These are phyloP conservation scores for Megalopta genalis DNA, from an alignment of 1,140 invertebrate genomes.

Conservation along the genomic window DNA sequence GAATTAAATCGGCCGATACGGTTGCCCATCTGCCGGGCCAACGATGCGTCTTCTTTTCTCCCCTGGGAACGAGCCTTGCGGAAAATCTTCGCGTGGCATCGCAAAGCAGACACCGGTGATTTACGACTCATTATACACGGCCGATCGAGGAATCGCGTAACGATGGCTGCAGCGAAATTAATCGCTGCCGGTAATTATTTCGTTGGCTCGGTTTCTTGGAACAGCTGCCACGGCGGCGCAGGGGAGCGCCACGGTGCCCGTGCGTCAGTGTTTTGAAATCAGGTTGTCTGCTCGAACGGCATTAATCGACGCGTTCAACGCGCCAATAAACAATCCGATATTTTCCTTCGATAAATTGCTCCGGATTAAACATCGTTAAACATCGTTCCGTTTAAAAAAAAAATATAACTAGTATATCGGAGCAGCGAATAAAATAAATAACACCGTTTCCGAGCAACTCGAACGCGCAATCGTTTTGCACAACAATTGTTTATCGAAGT, in stretches of 20 bases:
- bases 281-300: no score
- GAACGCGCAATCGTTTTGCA: no score
- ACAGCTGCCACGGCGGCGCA: neutral
- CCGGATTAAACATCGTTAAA: no score
- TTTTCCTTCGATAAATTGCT: no score
- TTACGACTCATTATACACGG: constrained; percentile 41
- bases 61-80: constrained; percentile 32
- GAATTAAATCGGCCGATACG: constrained; percentile 37
- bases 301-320: no score
- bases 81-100: constrained; percentile 29
- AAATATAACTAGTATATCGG: no score
- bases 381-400: no score
- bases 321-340: no score
- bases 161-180: constrained; percentile 38
- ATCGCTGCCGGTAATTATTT: constrained; percentile 45
- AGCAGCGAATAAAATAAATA: no score
- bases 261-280: neutral
- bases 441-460: no score
- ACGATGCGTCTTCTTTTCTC: constrained; percentile 14
- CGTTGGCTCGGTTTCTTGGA: constrained; percentile 20
- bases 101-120: constrained; percentile 19
- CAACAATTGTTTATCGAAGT: no score
- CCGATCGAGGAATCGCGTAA: constrained; percentile 42
- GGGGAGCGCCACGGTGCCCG: neutral
- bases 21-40: constrained; percentile 6